Evolutionary conservation across 2,113 vertebrate species (phyloP).

Genomic region (Amblyornis subalaris): DNA sequence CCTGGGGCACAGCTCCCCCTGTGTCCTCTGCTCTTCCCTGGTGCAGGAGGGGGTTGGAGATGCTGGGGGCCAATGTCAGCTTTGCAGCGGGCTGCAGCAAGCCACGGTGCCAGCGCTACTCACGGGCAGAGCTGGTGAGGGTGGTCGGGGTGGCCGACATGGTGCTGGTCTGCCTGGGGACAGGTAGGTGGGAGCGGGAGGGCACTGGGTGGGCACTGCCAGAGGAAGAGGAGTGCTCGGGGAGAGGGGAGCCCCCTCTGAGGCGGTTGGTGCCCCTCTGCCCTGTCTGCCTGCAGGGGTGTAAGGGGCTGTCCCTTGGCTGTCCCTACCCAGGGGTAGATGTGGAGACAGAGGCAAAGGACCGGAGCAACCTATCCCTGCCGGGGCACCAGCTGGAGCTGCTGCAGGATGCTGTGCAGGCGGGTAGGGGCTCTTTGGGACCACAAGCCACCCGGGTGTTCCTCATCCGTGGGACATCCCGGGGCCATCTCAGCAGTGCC

Average conservation of each 20-base stretch:
- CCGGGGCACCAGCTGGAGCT: slow-evolving; percentile 56
- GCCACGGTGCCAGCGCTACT: neutral
- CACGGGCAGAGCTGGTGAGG: neutral
- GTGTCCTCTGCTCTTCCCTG: neutral
- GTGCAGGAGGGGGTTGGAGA: slow-evolving; percentile 53
- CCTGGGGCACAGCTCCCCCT: neutral
- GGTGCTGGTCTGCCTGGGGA: slow-evolving; percentile 64
- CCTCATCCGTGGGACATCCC: fast-evolving
- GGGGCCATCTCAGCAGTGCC: fast-evolving
- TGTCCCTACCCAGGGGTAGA: neutral
- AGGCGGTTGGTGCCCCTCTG: fast-evolving
- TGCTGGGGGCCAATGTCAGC: neutral
- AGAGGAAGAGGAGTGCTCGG: neutral
- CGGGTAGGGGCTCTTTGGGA: neutral
- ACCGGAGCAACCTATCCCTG: slow-evolving; percentile 42
- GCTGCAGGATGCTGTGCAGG: slow-evolving; percentile 45
- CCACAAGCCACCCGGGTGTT: fast-evolving
- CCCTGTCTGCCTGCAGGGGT: fast-evolving
- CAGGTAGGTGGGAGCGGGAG: neutral
- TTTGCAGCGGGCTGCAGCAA: neutral
- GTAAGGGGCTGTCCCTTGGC: neutral
- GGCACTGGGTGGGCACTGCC: neutral
- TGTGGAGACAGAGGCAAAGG: slow-evolving; percentile 42
- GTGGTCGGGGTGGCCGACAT: neutral
- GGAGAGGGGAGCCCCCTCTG: neutral